Conservation (phyloP, 92 coral and sea anemone species). For the Heteractis magnifica region DNA sequence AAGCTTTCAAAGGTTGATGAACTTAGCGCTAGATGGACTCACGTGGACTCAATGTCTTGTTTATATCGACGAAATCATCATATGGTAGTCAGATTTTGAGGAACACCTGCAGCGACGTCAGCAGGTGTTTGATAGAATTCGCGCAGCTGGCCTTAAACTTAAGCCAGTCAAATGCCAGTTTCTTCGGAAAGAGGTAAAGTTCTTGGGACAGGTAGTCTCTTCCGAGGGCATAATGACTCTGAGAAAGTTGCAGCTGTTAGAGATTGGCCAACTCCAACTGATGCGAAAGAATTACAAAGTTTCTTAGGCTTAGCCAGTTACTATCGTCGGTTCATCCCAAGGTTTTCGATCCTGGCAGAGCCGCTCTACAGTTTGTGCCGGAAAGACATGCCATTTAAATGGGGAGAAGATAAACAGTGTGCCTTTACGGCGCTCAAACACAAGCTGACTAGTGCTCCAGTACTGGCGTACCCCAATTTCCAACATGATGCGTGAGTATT, state of each 20-base stretch:
- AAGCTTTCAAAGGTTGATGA: conserved; percentile 38
- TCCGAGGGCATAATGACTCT: not conserved
- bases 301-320: conserved; percentile 42
- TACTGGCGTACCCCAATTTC: too few relatives aligned
- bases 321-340: conserved; percentile 30
- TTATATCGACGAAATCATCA: not conserved
- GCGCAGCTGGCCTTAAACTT: not conserved
- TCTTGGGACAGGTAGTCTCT: not conserved
- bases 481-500: too few relatives aligned
- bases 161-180: conserved; percentile 1
- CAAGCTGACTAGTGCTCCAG: too few relatives aligned
- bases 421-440: too few relatives aligned
- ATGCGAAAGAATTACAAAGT: conserved; percentile 30
- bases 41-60: not conserved
- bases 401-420: too few relatives aligned
- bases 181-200: not conserved
- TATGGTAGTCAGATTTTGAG: not conserved
- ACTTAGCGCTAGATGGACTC: conserved; percentile 9
- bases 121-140: not conserved
- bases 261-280: not conserved
- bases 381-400: not conserved
- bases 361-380: conserved; percentile 18
- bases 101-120: not conserved
- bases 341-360: conserved; percentile 28
- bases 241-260: not conserved